These are phyloP conservation scores for Polietes domitor DNA, from an alignment of 2,888 invertebrate genomes.

Conservation along the genomic window DNA sequence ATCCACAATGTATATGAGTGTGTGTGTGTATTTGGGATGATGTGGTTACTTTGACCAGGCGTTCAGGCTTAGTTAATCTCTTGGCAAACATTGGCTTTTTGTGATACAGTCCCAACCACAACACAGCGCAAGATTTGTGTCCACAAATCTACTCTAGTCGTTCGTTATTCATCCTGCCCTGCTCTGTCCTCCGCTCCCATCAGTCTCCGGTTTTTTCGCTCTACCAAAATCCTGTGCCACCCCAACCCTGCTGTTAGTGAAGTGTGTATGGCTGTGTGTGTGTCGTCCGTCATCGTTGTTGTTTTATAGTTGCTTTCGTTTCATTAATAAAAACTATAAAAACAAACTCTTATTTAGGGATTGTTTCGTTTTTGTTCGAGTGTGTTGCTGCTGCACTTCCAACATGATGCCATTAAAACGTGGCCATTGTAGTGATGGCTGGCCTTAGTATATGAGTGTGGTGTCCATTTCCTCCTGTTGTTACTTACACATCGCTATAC, in stretches of 20 bases:
- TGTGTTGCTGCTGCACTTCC: neutral
- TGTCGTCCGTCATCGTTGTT: conserved; percentile 1
- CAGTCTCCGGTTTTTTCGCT: neutral
- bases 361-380: neutral
- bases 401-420: conserved; percentile 26
- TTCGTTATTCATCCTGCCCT: conserved; percentile 10
- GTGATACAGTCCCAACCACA: conserved; percentile 51
- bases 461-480: conserved; percentile 28
- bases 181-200: neutral
- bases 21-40: conserved; percentile 42
- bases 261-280: too few species aligned
- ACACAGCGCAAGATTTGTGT: conserved; percentile 55
- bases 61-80: conserved; percentile 64
- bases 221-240: neutral
- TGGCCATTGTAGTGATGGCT: conserved; percentile 21
- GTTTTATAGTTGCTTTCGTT: conserved; percentile 34
- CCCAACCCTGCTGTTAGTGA: neutral
- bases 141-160: conserved; percentile 46
- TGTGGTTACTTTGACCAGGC: conserved; percentile 63
- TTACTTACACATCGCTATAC: too few species aligned
- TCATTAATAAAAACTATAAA: conserved; percentile 34
- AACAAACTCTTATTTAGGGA: conserved; percentile 44
- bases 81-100: conserved; percentile 58
- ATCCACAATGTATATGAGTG: conserved; percentile 7
- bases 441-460: neutral